phyloP scores from a whole-genome alignment of 1,140 invertebrate genomes.

The Pogonomyrmex barbatus region DNA sequence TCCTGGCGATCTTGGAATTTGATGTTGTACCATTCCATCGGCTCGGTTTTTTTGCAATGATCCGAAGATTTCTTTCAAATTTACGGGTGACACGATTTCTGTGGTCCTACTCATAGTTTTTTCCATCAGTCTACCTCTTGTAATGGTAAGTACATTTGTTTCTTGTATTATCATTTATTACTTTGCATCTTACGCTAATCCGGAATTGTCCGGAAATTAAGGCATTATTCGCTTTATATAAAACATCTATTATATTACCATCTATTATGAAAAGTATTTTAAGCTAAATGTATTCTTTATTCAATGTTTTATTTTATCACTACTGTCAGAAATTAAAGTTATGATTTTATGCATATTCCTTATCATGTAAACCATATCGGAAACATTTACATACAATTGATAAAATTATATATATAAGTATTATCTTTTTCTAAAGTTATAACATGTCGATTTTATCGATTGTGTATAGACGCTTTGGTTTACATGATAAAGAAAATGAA shows the following conservation, averaged over 20 bases:
- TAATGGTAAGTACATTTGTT: conserved; percentile 71
- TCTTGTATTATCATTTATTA: conserved; percentile 9
- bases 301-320: background rate
- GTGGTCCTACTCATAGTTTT: conserved; percentile 72
- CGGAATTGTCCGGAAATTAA: too few relatives aligned
- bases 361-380: background rate
- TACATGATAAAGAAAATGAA: too few relatives aligned
- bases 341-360: conserved; percentile 33
- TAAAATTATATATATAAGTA: background rate
- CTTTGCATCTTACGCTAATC: background rate
- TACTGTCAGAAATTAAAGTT: background rate
- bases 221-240: background rate
- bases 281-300: background rate
- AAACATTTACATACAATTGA: background rate
- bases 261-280: background rate
- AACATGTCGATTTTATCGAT: too few relatives aligned
- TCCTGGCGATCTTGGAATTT: conserved; percentile 85
- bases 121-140: conserved; percentile 57
- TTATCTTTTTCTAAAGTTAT: background rate
- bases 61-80: conserved; percentile 88
- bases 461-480: too few relatives aligned
- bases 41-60: conserved; percentile 89
- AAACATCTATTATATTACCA: background rate
- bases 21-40: conserved; percentile 85
- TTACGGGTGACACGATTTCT: conserved; percentile 88